phyloP scores from a whole-genome alignment of 2,113 vertebrate genomes.

The Corythornis vintsioides region DNA sequence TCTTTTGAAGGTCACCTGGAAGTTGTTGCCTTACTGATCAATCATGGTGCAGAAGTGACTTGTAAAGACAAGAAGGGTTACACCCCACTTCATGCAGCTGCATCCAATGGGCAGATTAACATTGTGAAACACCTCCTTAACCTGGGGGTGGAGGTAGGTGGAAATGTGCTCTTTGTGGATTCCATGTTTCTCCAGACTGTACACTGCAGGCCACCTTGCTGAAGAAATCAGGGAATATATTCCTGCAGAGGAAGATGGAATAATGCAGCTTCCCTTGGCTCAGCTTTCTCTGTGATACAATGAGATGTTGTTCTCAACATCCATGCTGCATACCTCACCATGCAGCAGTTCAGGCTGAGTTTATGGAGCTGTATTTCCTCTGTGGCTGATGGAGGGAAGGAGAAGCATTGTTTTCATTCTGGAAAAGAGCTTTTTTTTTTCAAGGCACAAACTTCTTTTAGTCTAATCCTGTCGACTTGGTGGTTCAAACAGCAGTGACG shows the following conservation, averaged over 20 bases:
- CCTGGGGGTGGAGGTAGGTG: slow-evolving; percentile 89
- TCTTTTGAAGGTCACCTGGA: slow-evolving; percentile 89
- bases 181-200: not conserved
- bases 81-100: slow-evolving; percentile 92
- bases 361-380: not conserved
- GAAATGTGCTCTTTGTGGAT: not conserved
- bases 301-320: not conserved
- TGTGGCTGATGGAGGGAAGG: not conserved
- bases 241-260: not conserved
- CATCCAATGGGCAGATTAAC: slow-evolving; percentile 90
- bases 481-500: not conserved
- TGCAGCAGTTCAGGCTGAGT: not conserved
- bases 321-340: not conserved
- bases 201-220: not conserved
- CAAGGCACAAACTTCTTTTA: not conserved
- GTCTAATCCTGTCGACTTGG: not conserved
- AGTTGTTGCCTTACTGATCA: slow-evolving; percentile 89
- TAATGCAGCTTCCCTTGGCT: not conserved
- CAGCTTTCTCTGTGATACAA: not conserved
- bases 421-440: not conserved
- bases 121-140: slow-evolving; percentile 94
- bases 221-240: not conserved
- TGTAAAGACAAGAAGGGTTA: slow-evolving; percentile 98
- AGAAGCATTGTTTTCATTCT: not conserved
- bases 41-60: slow-evolving; percentile 91